Base-by-base conservation (phyloP, 2,113 vertebrate genomes). In the Phoenicopterus ruber region DNA sequence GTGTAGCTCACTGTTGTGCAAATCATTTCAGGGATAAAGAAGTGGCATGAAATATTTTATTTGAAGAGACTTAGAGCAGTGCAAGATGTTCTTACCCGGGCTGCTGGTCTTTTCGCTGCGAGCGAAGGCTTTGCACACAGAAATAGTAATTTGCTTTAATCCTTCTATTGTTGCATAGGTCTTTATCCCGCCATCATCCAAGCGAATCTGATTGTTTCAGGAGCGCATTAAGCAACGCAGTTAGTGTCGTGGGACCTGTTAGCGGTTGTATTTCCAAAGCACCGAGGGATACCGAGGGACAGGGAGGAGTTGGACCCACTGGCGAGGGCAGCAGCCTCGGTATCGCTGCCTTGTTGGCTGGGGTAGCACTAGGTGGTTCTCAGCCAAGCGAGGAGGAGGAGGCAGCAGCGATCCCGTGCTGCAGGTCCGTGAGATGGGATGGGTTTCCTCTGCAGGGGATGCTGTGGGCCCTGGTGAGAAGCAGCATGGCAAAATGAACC, bases 1-100 rank as follows among this genome's bases (percentile, higher is more conserved):
- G 18, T 29, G 36, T 74, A 65, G 81, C 78, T 94, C 57, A 5
- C 19, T 81, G 74, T 96, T 96, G 90, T 94, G 96, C 88, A 96
- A 95, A 96, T 50, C 55, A 20, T 58, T 80, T 70, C n/a, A 7
- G 69, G 96, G 85, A 57, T 90, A 42, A 90, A 95, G 70, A 47
- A 50, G 36, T 34, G 79, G n/a, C 66, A 69, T 88, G 94, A 83
- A 82, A 58, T 49, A 49, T 3, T 31, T 62, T 22, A 38, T 58
- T n/a, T 86, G 87, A 57, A 54, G 83, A 84, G 71, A 77, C n/a
- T n/a, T 26, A 1, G 32, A 81, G 86, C 55, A 14, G 52, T 36
- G 54, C 81, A 49, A 40, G 81, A 57, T 61, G 86, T 91, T 89
- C 84, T 86, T 42, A 59, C 13, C 76, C 3, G 0, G 31, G 34